phyloP scores from a whole-genome alignment of 2,113 vertebrate species.

The Cyprinodon brontotheroides region DNA sequence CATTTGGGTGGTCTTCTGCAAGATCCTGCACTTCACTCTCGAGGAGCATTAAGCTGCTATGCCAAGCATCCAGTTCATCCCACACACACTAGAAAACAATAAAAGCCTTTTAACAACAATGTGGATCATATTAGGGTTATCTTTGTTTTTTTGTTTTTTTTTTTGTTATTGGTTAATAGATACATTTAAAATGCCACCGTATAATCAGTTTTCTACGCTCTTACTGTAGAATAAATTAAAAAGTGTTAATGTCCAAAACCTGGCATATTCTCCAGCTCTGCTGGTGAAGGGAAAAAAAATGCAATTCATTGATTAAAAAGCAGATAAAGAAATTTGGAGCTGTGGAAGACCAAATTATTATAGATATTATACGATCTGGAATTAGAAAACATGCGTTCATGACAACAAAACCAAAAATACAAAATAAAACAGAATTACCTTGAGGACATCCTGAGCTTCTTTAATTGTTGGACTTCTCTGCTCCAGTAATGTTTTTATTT shows the following conservation, averaged over 20 bases:
- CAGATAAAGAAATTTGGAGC: neutral
- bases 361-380: neutral
- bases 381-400: neutral
- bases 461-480: slow-evolving; percentile 81
- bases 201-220: too few relatives aligned
- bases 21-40: slow-evolving; percentile 92
- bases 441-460: slow-evolving; percentile 85
- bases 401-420: neutral
- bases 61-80: slow-evolving; percentile 92
- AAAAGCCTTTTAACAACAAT: neutral
- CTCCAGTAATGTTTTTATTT: slow-evolving; percentile 83
- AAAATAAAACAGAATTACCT: slow-evolving; percentile 76
- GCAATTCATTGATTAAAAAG: neutral
- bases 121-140: neutral
- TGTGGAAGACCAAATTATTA: neutral
- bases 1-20: slow-evolving; percentile 84
- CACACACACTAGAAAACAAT: slow-evolving; percentile 82
- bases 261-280: too few relatives aligned
- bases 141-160: neutral
- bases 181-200: too few relatives aligned
- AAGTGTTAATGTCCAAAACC: too few relatives aligned
- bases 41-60: slow-evolving; percentile 85
- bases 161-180: too few relatives aligned
- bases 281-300: neutral
- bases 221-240: too few relatives aligned